Evolutionary conservation across 2,888 invertebrate genomes (phyloP).

Genomic region (Drosophila imparisetae): DNA sequence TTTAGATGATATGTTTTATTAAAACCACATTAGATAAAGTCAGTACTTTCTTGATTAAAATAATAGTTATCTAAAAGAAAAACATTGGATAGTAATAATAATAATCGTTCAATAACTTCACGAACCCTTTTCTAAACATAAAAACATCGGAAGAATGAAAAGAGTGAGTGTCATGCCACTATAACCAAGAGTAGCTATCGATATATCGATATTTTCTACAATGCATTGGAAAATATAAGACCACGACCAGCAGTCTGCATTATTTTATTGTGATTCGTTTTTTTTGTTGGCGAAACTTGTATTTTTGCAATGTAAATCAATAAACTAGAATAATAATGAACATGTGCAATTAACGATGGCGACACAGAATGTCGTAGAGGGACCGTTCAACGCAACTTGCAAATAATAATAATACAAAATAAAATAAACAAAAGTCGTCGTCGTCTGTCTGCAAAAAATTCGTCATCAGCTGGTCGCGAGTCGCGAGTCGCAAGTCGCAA

Average conservation of each 20-base stretch:
- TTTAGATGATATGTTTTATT: neutral
- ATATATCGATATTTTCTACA: slow-evolving; percentile 32
- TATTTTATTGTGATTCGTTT: slow-evolving; percentile 41
- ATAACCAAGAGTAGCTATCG: slow-evolving; percentile 10
- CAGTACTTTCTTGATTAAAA: neutral
- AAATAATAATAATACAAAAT: slow-evolving; percentile 12
- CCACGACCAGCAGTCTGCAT: slow-evolving; percentile 34
- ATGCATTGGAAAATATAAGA: slow-evolving; percentile 43
- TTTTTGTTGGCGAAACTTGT: slow-evolving; percentile 7
- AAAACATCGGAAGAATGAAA: slow-evolving; percentile 1
- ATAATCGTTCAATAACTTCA: neutral
- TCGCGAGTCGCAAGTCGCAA: slow-evolving; percentile 37
- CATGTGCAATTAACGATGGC: slow-evolving; percentile 48
- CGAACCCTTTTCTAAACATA: neutral
- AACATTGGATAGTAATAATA: neutral
- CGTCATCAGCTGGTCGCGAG: slow-evolving; percentile 72
- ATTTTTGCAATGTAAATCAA: slow-evolving; percentile 55
- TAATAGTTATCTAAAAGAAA: neutral
- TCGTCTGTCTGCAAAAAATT: slow-evolving; percentile 61
- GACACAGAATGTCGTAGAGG: slow-evolving; percentile 30
- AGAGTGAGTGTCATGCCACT: slow-evolving; percentile 31
- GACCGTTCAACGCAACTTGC: slow-evolving; percentile 14
- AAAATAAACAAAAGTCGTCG: slow-evolving; percentile 40
- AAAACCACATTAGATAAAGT: neutral
- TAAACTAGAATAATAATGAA: slow-evolving; percentile 22